A percentile compares a stretch with the other conserved stretches of the same genome.
These are phyloP conservation scores for Plodia interpunctella DNA, from an alignment of 1,140 invertebrate genomes.

Conservation along the genomic window DNA sequence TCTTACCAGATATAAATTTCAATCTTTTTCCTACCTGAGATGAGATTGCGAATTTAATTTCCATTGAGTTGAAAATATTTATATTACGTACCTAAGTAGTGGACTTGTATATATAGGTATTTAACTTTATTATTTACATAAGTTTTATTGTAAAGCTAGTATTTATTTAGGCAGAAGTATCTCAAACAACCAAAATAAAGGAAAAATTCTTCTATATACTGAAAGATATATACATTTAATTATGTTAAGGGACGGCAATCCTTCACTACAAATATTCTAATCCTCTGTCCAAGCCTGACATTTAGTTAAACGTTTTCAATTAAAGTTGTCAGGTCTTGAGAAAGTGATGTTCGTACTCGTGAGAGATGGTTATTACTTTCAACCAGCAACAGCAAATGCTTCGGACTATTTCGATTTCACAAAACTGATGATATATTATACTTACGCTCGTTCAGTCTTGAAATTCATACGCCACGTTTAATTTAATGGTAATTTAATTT, in stretches of 20 bases:
- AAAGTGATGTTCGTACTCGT: background rate
- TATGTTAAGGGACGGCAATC: constrained; percentile 1
- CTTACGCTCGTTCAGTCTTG: background rate
- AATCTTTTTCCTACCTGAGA: background rate
- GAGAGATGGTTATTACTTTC: constrained; percentile 4
- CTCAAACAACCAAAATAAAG: background rate
- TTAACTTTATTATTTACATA: too few species aligned
- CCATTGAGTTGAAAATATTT: background rate
- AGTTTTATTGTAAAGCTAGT: too few species aligned
- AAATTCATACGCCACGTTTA: too few species aligned
- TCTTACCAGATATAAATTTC: constrained; percentile 15
- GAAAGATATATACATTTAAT: background rate
- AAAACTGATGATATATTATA: background rate
- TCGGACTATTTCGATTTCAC: background rate
- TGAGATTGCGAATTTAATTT: background rate
- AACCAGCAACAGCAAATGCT: constrained; percentile 20
- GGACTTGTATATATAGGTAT: too few species aligned
- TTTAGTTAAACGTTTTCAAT: constrained; percentile 7
- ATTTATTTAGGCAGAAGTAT: too few species aligned
- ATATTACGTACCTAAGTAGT: too few species aligned
- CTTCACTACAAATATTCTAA: constrained; percentile 8
- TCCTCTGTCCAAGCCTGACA: constrained; percentile 1
- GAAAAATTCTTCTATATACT: background rate
- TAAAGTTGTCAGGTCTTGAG: constrained; percentile 6
- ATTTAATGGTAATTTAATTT: too few species aligned